Evolutionary conservation across 1,140 invertebrate genomes (phyloP), one percentile per base, ranked within the genome.

Genomic region (Proctacanthus coquilletti): DNA sequence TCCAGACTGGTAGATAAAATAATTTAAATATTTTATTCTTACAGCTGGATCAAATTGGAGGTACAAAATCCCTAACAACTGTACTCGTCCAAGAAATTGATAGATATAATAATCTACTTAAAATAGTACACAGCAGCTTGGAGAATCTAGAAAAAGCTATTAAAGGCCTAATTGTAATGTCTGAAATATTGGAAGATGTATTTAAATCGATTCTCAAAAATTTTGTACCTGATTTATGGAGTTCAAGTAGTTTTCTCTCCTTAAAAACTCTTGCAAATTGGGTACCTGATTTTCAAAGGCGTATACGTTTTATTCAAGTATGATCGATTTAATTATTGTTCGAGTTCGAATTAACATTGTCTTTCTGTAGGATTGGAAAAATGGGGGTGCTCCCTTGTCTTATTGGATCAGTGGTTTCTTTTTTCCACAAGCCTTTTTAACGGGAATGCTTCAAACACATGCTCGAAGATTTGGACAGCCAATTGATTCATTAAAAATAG

Each of bases 321-420:
- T 50, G 34, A 14, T n/a, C n/a, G n/a, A n/a, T n/a, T n/a, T n/a
- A n/a, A n/a, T n/a, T n/a, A 25, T 25, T 6, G 23, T n/a, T n/a
- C n/a, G n/a, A n/a, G n/a, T n/a, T n/a, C n/a, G n/a, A n/a, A n/a
- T n/a, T n/a, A n/a, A n/a, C 23, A 25, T n/a, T 25, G 6, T 25
- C 23, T 25, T 25, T 25, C n/a, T 33, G n/a, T n/a, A n/a, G n/a
- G 42, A 49, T 14, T 92, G 88, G 88, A 62, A 84, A 10, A 58
- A 63, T 25, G 66, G 70, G 8, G 75, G 72, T 4, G 63, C 62
- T n/a, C 84, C 83, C 9, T 66, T 70, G 21, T 88, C 84, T 4
- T 91, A 77, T 52, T 93, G 87, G 88, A 58, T 93, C 20, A 84
- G 85, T 25, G 88, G 87, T 13, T 77, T 92, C 49, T 93, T 84